A percentile compares a stretch with the other conserved stretches of the same genome.
phyloP scores from a whole-genome alignment of 2,797 vertebrate genomes.

The Poecilia velifera region DNA sequence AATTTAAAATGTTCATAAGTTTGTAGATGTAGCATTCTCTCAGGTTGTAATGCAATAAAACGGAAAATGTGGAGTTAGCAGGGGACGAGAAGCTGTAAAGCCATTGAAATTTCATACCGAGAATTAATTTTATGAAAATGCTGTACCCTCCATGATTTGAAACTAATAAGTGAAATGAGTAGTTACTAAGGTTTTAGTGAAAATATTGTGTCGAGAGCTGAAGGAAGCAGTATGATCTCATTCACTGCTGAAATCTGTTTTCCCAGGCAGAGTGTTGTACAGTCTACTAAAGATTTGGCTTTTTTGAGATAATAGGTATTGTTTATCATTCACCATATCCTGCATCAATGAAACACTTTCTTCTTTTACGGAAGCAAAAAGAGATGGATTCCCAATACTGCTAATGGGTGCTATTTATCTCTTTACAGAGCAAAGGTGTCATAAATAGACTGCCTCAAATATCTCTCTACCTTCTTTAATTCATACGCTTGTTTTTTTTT shows the following conservation, averaged over 20 bases:
- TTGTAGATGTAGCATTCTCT: neutral
- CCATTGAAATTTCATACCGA: neutral
- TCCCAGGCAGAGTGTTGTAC: slow-evolving; percentile 3
- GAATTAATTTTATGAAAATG: slow-evolving; percentile 4
- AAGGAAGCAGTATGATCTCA: slow-evolving; percentile 1
- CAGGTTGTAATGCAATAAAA: neutral
- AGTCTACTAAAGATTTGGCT: slow-evolving; percentile 32
- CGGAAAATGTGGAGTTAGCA: neutral
- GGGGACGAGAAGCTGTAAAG: neutral
- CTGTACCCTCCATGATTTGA: neutral
- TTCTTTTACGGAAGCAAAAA: slow-evolving; percentile 48
- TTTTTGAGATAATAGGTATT: slow-evolving; percentile 20
- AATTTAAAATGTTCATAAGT: neutral
- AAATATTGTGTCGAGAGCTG: slow-evolving; percentile 4
- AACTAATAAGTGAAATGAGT: slow-evolving; percentile 4
- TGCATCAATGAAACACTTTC: slow-evolving; percentile 37
- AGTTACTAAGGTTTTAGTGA: slow-evolving; percentile 15
- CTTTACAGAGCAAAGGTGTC: slow-evolving; percentile 38
- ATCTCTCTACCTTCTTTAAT: slow-evolving; percentile 36
- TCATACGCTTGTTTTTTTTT: neutral
- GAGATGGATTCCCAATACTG: slow-evolving; percentile 44
- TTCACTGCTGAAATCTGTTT: slow-evolving; percentile 17
- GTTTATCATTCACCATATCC: slow-evolving; percentile 51
- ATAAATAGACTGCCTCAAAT: slow-evolving; percentile 31
- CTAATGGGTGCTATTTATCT: slow-evolving; percentile 67